A percentile compares a stretch with the other conserved stretches of the same genome.
Evolutionary conservation across 2,888 invertebrate genomes (phyloP).

Genomic region (Drosophila anomelani): DNA sequence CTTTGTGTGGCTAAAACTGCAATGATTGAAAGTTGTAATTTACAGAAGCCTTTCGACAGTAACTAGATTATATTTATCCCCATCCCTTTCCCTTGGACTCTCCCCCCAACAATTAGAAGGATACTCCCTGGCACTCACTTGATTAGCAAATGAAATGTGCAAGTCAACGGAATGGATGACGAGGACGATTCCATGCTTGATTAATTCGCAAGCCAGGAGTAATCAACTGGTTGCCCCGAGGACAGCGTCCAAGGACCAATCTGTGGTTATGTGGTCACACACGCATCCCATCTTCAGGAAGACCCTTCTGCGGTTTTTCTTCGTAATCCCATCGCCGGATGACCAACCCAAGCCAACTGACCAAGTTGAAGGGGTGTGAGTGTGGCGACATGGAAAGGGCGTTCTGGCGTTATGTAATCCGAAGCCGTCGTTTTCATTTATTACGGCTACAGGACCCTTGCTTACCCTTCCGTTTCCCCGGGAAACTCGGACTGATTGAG

Average conservation of each 20-base stretch:
- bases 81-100: background rate
- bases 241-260: slow-evolving; percentile 6
- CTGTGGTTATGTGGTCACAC: slow-evolving; percentile 66
- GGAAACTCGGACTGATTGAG: slow-evolving; percentile 62
- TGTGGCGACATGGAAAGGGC: slow-evolving; percentile 44
- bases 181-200: slow-evolving; percentile 63
- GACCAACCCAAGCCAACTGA: slow-evolving; percentile 56
- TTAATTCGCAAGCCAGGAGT: slow-evolving; percentile 75
- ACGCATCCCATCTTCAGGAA: slow-evolving; percentile 33
- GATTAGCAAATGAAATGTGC: slow-evolving; percentile 44
- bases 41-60: slow-evolving; percentile 59
- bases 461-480: slow-evolving; percentile 48
- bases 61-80: slow-evolving; percentile 14
- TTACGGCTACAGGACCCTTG: slow-evolving; percentile 33
- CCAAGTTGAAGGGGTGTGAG: slow-evolving; percentile 27
- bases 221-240: slow-evolving; percentile 60
- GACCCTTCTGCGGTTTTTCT: slow-evolving; percentile 59
- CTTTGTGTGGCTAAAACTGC: slow-evolving; percentile 55
- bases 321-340: slow-evolving; percentile 52
- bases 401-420: slow-evolving; percentile 64
- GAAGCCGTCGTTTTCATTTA: slow-evolving; percentile 51
- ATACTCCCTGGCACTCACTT: slow-evolving; percentile 20
- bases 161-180: slow-evolving; percentile 42
- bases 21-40: slow-evolving; percentile 72
- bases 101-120: slow-evolving; percentile 54